These are phyloP conservation scores for Kobus ellipsiprymnus DNA, from an alignment of 2,113 vertebrate species.

Conservation along the genomic window DNA sequence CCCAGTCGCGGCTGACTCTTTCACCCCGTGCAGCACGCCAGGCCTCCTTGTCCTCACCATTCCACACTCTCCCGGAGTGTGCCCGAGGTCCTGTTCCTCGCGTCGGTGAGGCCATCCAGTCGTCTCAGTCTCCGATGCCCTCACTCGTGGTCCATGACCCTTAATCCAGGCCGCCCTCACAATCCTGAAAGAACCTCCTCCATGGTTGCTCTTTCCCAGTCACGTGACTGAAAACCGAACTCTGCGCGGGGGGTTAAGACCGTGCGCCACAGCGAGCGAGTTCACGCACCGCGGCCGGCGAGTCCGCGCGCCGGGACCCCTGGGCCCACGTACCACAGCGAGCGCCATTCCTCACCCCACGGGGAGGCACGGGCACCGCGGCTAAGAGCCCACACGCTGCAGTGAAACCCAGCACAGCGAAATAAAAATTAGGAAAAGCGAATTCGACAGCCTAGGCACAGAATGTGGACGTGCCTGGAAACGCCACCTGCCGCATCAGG, in stretches of 20 bases:
- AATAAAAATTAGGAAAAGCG: not conserved
- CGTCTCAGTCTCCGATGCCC: not conserved
- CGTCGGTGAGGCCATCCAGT: not conserved
- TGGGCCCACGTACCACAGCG: accelerated
- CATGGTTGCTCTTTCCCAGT: not conserved
- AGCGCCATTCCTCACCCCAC: not conserved
- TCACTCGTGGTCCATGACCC: accelerated
- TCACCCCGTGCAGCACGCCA: too few species aligned
- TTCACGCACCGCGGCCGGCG: too few species aligned
- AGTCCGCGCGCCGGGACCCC: not conserved
- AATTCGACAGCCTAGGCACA: not conserved
- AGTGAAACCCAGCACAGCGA: not conserved
- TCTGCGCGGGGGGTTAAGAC: accelerated
- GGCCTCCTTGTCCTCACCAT: not conserved
- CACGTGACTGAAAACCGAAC: not conserved
- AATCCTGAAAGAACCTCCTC: not conserved
- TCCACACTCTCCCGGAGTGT: accelerated
- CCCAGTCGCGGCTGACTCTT: too few species aligned
- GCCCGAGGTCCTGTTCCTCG: not conserved
- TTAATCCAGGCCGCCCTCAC: not conserved
- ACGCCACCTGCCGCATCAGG: not conserved
- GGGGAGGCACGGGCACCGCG: not conserved
- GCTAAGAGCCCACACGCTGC: not conserved
- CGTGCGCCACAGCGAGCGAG: accelerated
- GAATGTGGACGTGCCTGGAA: not conserved